Evolutionary conservation across 1,140 invertebrate genomes (phyloP), one percentile per base, ranked within the genome.

Genomic region (Brachionus plicatilis): DNA sequence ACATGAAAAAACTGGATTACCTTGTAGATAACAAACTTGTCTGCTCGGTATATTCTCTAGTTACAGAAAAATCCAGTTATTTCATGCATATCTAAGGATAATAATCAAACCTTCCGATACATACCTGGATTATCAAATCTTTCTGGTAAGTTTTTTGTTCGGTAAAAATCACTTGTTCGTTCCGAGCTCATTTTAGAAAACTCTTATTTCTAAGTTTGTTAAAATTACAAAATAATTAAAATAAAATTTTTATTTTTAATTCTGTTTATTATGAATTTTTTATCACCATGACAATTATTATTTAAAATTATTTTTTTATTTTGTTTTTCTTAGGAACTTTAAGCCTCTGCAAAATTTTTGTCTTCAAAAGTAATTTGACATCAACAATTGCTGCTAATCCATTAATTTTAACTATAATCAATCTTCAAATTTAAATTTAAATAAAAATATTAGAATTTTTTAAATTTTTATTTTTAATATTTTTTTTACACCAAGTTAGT

Each of bases 91-190:
- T 72, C 68, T 43, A 72, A 72, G 68, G 68, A 41, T 72, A 72
- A 72, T 43, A 72, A 5, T 43, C 53, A 41, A 72, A 20, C 43
- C 4, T 17, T 17, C 2, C 7, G 17, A 72, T 27, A 43, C 86
- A 79, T 85, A 88, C 88, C 84, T 84, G 88, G 88, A 84, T 88
- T 86, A 60, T 88, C 87, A 86, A 88, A 88, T 86, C 87, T 85
- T 37, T 86, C 80, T 20, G 88, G 88, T 75, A 88, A 85, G 76
- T 86, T 83, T 65, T 85, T 65, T 50, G 86, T 87, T 85, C 85
- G 85, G 82, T 88, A 88, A 85, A 80, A 87, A 41, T 88, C 87
- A 85, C 86, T 86, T 27, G 88, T 88, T 84, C 87, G 86, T 24
- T 86, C 85, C 76, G 85, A 86, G 27, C 27, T 82, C 79, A 82